Conservation (phyloP, 2,797 vertebrate genomes). For the Epinephelus awoara region DNA sequence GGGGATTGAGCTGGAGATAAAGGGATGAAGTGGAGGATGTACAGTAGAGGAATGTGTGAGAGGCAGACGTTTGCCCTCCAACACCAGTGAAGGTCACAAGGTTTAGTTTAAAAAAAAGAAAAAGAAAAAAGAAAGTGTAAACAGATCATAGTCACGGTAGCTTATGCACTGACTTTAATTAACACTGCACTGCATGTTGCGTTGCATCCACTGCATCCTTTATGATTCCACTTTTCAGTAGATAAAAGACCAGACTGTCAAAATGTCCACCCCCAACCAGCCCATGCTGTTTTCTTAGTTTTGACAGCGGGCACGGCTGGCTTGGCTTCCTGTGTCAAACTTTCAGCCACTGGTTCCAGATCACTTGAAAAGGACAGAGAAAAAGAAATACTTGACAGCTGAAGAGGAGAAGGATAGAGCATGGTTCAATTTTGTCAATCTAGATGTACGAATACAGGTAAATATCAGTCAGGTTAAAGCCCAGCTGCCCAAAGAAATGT, state of each 20-base stretch:
- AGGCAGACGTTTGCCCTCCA: slow-evolving; percentile 52
- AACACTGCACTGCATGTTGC: not conserved
- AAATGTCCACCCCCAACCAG: slow-evolving; percentile 26
- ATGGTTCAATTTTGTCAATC: not conserved
- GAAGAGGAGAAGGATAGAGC: not conserved
- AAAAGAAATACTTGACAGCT: not conserved
- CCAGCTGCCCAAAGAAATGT: no score
- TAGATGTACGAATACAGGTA: slow-evolving; percentile 3
- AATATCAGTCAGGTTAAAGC: not conserved
- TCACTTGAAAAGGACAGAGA: slow-evolving; percentile 15
- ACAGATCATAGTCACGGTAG: not conserved
- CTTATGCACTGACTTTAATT: slow-evolving; percentile 4
- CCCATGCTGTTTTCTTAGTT: slow-evolving; percentile 16
- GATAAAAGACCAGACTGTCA: slow-evolving; percentile 57
- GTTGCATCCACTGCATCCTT: slow-evolving; percentile 7
- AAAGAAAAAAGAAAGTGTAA: not conserved
- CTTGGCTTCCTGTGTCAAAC: slow-evolving; percentile 20
- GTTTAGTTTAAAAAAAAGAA: slow-evolving; percentile 15
- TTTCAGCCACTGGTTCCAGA: slow-evolving; percentile 11
- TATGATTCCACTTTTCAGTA: slow-evolving; percentile 3
- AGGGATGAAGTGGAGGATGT: slow-evolving; percentile 72
- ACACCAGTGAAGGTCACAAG: slow-evolving; percentile 57
- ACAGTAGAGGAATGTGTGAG: slow-evolving; percentile 41
- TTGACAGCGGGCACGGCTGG: slow-evolving; percentile 18
- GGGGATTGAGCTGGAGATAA: slow-evolving; percentile 71